Base-by-base conservation (phyloP, 2,888 invertebrate species). In the Cyclophora albipunctata region DNA sequence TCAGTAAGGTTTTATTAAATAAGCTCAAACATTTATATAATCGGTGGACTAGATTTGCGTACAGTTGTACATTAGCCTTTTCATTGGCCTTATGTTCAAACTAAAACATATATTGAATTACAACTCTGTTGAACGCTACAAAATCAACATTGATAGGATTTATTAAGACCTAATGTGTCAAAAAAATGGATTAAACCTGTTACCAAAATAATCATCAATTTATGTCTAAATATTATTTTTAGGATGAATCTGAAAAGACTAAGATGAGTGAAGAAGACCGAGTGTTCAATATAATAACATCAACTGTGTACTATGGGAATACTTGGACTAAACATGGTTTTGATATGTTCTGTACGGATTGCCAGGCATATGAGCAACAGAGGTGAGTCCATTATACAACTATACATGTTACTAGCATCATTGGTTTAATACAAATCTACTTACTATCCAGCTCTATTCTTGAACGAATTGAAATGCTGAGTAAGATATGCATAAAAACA, bases 251-350 rank as follows among this genome's bases (percentile, higher is more conserved):
- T 64, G 86, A 83, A 50, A 86, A 87, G 63, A 51, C 75, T 46
- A 75, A 75, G 69, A 71, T 81, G 64, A 73, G 76, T 74, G 91
- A 90, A 66, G 92, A 93, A 67, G 94, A 95, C 78, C 90, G 92
- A 45, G 90, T 94, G 54, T 94, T 95, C 71, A 92, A 93, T 71
- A 94, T 95, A 64, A 92, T 95, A 66, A 92, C 93, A 48, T 93
- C 94, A 46, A 93, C 93, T 35, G 91, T 92, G 48, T 91, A 91
- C 62, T 90, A 91, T 73, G 92, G 92, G 44, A 90, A 91, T 61
- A 88, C 91, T 48, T 93, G 93, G 93, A 90, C 91, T 51, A 92
- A 92, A 75, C 90, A 92, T 76, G 90, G 90, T 54, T 87, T 90
- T 73, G 91, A 92, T 72, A 90, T 91, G 84, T 92, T 90, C 71